Evolutionary conservation across 1,140 invertebrate genomes (phyloP), one percentile per base, ranked within the genome.

Genomic region (Zophobas morio): DNA sequence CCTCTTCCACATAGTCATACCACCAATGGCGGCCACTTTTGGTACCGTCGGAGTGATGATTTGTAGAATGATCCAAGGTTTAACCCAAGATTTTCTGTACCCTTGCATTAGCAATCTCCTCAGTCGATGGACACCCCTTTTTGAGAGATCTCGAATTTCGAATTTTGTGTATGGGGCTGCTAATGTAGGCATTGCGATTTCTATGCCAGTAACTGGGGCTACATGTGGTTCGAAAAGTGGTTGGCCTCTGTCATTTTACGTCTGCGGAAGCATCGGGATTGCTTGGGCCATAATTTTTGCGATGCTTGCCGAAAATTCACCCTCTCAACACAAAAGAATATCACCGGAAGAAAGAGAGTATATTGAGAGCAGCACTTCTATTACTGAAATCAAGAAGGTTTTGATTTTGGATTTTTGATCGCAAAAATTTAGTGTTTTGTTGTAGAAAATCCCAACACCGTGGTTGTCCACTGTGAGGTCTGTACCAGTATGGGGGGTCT

Each of bases 1-100:
- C 4, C 72, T 93, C 8, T 84, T 90, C 82, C 87, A 86, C 39
- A 82, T 90, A 54, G 80, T 88, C 42, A 89, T 84, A 63, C 82
- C 81, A 6, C 1, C 75, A 20, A 78, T 82, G 78, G 81, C 82
- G 1, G 76, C 54, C 20, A 2, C n/a, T 8, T 75, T 78, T 4
- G 80, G 78, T 39, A 79, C 78, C 1, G 49, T 66, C 40, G 82
- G 82, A 20, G 82, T 82, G 3, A 82, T 83, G 72, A 74, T 56
- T 6, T 81, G 81, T 49, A 49, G 82, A 56, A 71, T 82, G 6
- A 33, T 83, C 0, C 82, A 83, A 76, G 82, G 82, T 20, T 47
- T 83, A 32, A 79, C 75, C 35, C 82, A 83, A 77, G 82, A 81
- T 2, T 83, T 83, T 70, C 81, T 83, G 40, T 83, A 78, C 34